A percentile compares a stretch with the other conserved stretches of the same genome.
phyloP scores from a whole-genome alignment of 2,797 vertebrate genomes.

The Lithobates sylvaticus region DNA sequence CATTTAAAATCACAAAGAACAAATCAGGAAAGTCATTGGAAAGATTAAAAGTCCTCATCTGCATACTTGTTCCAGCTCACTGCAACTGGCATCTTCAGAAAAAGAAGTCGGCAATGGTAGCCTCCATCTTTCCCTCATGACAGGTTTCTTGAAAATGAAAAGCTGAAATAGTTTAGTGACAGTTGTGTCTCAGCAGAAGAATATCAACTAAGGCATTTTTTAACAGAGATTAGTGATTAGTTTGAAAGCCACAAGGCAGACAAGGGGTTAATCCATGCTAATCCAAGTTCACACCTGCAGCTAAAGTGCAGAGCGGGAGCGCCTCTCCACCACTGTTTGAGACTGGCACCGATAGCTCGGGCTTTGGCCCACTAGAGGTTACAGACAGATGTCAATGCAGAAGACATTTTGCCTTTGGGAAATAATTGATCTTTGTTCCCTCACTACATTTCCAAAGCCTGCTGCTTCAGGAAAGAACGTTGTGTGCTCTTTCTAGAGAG shows the following conservation, averaged over 20 bases:
- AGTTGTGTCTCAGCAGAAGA: too few species aligned
- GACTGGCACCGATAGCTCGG: conserved; percentile 12
- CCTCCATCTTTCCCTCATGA: too few species aligned
- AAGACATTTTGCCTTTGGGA: not conserved
- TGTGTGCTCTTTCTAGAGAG: not conserved
- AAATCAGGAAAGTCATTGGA: too few species aligned
- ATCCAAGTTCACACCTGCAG: not conserved
- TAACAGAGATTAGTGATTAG: not conserved
- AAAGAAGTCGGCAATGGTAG: too few species aligned
- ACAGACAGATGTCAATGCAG: conserved; percentile 18
- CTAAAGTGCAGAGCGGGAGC: not conserved
- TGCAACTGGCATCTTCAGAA: too few species aligned
- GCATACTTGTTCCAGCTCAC: too few species aligned
- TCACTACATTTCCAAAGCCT: not conserved
- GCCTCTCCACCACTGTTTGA: not conserved
- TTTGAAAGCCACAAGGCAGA: not conserved
- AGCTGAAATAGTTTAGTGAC: too few species aligned
- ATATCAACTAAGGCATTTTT: too few species aligned
- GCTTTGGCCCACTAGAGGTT: not conserved
- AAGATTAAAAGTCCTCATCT: too few species aligned
- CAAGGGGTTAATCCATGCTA: not conserved
- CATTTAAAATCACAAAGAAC: too few species aligned
- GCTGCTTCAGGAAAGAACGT: not conserved
- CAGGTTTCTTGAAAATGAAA: too few species aligned
- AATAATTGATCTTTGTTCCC: conserved; percentile 24